phyloP scores from a whole-genome alignment of 2,888 invertebrate species.

The Kuschelorhynchus macadamiae region DNA sequence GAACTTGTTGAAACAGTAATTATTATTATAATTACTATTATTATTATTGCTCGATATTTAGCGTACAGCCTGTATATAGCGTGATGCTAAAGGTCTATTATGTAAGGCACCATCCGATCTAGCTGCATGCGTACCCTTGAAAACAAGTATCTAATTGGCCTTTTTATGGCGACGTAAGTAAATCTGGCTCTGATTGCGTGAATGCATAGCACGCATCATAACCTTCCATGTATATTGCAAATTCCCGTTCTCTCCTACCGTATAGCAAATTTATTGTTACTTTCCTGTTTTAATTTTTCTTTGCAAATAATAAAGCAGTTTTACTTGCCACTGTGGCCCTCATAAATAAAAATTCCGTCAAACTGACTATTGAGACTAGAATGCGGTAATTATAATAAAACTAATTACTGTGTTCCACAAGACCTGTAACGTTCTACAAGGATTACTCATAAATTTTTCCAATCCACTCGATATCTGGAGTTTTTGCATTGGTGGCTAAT shows the following conservation, averaged over 20 bases:
- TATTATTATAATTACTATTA: too few relatives aligned
- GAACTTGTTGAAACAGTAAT: too few relatives aligned
- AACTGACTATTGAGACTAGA: constrained; percentile 8
- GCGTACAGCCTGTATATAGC: too few relatives aligned
- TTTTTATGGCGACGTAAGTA: too few relatives aligned
- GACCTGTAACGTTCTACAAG: constrained; percentile 13
- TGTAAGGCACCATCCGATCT: too few relatives aligned
- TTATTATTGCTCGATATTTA: too few relatives aligned
- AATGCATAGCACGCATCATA: neutral
- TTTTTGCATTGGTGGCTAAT: constrained; percentile 7
- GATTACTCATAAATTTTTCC: constrained; percentile 13
- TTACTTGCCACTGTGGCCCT: constrained; percentile 11
- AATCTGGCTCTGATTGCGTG: constrained; percentile 3
- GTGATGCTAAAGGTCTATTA: too few relatives aligned
- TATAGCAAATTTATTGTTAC: constrained; percentile 5
- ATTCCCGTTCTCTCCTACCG: constrained; percentile 5
- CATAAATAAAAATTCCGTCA: constrained; percentile 1
- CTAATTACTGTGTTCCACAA: constrained; percentile 17
- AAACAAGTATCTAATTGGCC: too few relatives aligned
- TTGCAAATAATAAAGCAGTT: neutral
- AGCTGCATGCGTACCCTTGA: too few relatives aligned
- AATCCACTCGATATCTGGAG: constrained; percentile 3
- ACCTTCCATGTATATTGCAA: neutral
- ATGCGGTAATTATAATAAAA: constrained; percentile 17
- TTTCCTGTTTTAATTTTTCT: constrained; percentile 9